Evolutionary conservation across 2,797 vertebrate species (phyloP).

Genomic region (Atherinosoma microstoma): DNA sequence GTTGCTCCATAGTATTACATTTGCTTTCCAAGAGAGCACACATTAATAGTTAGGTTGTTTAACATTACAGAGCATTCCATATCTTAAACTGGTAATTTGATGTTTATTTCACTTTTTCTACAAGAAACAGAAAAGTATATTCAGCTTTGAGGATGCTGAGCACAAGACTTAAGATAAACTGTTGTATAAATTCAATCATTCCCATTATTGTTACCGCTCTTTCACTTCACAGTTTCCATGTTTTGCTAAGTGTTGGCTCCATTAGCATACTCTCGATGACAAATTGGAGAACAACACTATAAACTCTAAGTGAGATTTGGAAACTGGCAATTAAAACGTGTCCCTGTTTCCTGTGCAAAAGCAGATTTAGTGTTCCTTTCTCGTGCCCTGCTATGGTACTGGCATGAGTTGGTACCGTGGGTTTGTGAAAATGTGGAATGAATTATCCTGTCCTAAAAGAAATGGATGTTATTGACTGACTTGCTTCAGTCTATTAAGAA

Average conservation of each 20-base stretch:
- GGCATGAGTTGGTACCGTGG: conserved; percentile 57
- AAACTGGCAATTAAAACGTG: conserved; percentile 54
- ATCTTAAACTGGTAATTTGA: conserved; percentile 59
- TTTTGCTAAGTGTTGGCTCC: conserved; percentile 44
- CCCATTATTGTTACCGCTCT: conserved; percentile 35
- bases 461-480: conserved; percentile 65
- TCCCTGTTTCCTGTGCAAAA: conserved; percentile 61
- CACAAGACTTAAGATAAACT: conserved; percentile 42
- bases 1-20: conserved; percentile 72
- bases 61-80: conserved; percentile 68
- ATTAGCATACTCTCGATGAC: conserved; percentile 54
- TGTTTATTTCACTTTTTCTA: conserved; percentile 48
- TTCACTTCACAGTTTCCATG: conserved; percentile 49
- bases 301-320: conserved; percentile 54
- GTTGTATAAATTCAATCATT: conserved; percentile 58
- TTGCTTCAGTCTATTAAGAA: conserved; percentile 72
- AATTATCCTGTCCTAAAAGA: conserved; percentile 69
- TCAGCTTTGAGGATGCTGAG: conserved; percentile 40
- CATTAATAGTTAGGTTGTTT: conserved; percentile 79
- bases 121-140: conserved; percentile 54
- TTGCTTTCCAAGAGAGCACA: conserved; percentile 73
- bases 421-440: conserved; percentile 64
- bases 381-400: conserved; percentile 45
- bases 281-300: conserved; percentile 67
- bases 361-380: conserved; percentile 51